Base-by-base conservation (phyloP, 1,140 invertebrate genomes). In the Cotesia glomerata region DNA sequence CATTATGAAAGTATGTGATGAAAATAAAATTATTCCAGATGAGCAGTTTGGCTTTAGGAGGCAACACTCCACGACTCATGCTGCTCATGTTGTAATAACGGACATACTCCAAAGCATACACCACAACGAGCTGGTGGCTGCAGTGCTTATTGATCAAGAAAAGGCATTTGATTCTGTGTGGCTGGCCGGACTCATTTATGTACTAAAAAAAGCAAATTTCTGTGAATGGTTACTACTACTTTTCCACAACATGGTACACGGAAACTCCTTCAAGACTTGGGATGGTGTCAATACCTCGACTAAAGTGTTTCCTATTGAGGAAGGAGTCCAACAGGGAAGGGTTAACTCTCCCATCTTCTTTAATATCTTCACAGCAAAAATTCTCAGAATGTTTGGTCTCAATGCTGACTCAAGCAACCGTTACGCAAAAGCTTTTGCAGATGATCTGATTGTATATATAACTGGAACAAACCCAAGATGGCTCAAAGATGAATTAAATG, bases 261-360 rank as follows among this genome's bases (percentile, higher is more conserved):
- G 51, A 5, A 73, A 68, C 62, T 45, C 36, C 9, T 75, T 75
- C n/a, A 9, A 34, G 3, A 56, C 52, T 0, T 26, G 32, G 11
- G 16, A 72, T 3, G 69, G 69, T 0, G 7, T 8, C 0, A 4
- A 52, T 0, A 3, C 13, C 5, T 75, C 71, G 2, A 13, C 26
- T 0, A 34, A 18, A 3, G 3, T 16, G 1, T 78, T 75, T 18
- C 9, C 3, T 4, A 74, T 76, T 3, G 5, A 8, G 13, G 75
- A 78, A 52, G 75, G 75, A 14, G 32, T 78, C 7, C 74, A 75
- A 34, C 74, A 79, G 66, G 75, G 76, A 0, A 73, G 69, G 4
- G 74, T 79, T 9, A 76, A 63, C 35, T 76, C 77, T 8, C 73
- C 77, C 2, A 36, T 59, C 0, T 32, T 76, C 0, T 76, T 76